A percentile compares a stretch with the other conserved stretches of the same genome.
These are phyloP conservation scores for Vombatus ursinus DNA, from an alignment of 2,113 vertebrate genomes.

Conservation along the genomic window DNA sequence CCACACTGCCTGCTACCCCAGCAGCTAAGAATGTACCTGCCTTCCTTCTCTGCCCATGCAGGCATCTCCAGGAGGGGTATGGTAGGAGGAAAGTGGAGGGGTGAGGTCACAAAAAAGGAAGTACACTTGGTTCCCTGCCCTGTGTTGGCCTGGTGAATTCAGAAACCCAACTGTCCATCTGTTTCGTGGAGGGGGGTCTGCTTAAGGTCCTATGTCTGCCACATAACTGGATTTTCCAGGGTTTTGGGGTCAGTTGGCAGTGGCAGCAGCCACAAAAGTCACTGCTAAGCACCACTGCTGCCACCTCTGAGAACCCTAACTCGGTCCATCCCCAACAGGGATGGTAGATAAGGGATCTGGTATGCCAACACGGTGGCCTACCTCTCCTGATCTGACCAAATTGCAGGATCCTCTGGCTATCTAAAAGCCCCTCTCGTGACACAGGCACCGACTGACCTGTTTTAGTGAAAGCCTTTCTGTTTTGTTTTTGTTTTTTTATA, in stretches of 20 bases:
- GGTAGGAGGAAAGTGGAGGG: conserved; percentile 31
- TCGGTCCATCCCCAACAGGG: not conserved
- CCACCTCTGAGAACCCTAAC: conserved; percentile 37
- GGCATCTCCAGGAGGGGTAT: conserved; percentile 12
- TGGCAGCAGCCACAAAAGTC: conserved; percentile 24
- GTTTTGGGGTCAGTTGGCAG: not conserved
- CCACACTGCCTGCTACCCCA: not conserved
- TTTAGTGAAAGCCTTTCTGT: not conserved
- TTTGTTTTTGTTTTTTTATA: not conserved
- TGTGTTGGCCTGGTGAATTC: not conserved
- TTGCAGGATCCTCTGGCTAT: conserved; percentile 3
- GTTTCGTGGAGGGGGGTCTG: conserved; percentile 24
- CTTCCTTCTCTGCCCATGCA: conserved; percentile 1
- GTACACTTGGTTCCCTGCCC: conserved; percentile 2
- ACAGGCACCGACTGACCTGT: not conserved
- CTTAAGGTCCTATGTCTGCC: not conserved
- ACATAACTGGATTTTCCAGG: conserved; percentile 30
- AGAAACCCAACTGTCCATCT: conserved; percentile 40
- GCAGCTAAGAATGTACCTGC: not conserved
- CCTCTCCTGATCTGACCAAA: not conserved
- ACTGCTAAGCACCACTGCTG: conserved; percentile 10
- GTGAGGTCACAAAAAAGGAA: not conserved
- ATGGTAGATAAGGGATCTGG: not conserved
- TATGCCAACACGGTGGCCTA: conserved; percentile 31
- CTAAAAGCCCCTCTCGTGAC: no score